A percentile compares a stretch with the other conserved stretches of the same genome.
phyloP scores from a whole-genome alignment of 2,888 invertebrate species.

The Xestobium rufovillosum region DNA sequence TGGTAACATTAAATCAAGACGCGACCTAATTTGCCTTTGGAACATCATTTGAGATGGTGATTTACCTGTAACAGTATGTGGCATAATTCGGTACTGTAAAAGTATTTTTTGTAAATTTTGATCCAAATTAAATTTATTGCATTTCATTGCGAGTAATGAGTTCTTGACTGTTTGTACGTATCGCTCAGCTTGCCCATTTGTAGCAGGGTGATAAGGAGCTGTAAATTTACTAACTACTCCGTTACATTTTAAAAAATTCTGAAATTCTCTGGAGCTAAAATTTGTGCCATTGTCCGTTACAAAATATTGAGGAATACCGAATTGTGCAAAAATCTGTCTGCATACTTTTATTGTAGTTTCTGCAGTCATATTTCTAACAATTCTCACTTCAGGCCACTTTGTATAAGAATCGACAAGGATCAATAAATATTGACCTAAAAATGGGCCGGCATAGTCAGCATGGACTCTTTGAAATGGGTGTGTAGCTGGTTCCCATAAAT shows the following conservation, averaged over 20 bases:
- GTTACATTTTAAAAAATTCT: slow-evolving; percentile 12
- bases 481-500: slow-evolving; percentile 20
- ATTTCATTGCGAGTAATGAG: too few species aligned
- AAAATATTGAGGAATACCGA: slow-evolving; percentile 17
- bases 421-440: slow-evolving; percentile 6
- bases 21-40: slow-evolving; percentile 1
- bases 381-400: slow-evolving; percentile 20
- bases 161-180: slow-evolving; percentile 15
- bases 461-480: slow-evolving; percentile 25
- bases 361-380: slow-evolving; percentile 17
- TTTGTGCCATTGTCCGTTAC: slow-evolving; percentile 21
- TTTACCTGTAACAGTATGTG: too few species aligned
- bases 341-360: slow-evolving; percentile 16
- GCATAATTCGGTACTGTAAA: too few species aligned
- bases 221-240: slow-evolving; percentile 14
- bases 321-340: slow-evolving; percentile 18
- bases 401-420: slow-evolving; percentile 15
- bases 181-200: slow-evolving; percentile 18
- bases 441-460: slow-evolving; percentile 26
- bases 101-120: neutral
- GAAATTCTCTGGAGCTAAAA: slow-evolving; percentile 20
- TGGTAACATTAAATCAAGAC: neutral
- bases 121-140: too few species aligned
- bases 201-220: slow-evolving; percentile 19
- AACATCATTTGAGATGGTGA: neutral